Percentiles rank a stretch among this genome's conserved stretches.
Evolutionary conservation across 2,113 vertebrate species (phyloP).

Genomic region (Nycticryphes semicollaris): DNA sequence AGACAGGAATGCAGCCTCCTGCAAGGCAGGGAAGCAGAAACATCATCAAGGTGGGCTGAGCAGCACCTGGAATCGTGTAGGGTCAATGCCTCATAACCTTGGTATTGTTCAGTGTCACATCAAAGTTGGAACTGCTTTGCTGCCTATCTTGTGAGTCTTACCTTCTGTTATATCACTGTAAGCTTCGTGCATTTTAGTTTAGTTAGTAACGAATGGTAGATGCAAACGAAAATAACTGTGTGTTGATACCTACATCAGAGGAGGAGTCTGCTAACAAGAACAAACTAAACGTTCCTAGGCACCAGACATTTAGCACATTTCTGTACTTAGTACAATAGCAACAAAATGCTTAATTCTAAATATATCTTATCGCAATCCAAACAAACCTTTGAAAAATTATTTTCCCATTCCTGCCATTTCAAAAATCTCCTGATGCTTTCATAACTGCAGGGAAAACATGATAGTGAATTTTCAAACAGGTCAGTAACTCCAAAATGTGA

Average conservation of each 20-base stretch:
- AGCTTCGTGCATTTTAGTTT: not conserved
- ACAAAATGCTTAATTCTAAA: not conserved
- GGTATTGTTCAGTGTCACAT: not conserved
- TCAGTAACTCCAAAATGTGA: not conserved
- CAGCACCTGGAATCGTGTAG: not conserved
- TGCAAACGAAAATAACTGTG: not conserved
- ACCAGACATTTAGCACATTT: not conserved
- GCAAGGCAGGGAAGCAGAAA: not conserved
- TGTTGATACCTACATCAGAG: not conserved
- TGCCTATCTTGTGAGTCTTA: not conserved
- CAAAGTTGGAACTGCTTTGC: not conserved
- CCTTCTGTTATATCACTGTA: not conserved
- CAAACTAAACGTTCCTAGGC: not conserved
- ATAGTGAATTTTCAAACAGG: not conserved
- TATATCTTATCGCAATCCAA: not conserved
- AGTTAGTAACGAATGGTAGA: not conserved
- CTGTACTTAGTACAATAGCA: not conserved
- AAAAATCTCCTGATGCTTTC: not conserved
- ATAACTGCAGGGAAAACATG: not conserved
- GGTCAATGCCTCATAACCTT: not conserved
- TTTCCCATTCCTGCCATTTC: not conserved
- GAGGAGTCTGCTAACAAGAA: not conserved
- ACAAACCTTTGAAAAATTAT: not conserved
- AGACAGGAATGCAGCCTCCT: not conserved
- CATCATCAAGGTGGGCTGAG: not conserved